Conservation (phyloP, 2,797 vertebrate genomes). For the Peromyscus aztecus region DNA sequence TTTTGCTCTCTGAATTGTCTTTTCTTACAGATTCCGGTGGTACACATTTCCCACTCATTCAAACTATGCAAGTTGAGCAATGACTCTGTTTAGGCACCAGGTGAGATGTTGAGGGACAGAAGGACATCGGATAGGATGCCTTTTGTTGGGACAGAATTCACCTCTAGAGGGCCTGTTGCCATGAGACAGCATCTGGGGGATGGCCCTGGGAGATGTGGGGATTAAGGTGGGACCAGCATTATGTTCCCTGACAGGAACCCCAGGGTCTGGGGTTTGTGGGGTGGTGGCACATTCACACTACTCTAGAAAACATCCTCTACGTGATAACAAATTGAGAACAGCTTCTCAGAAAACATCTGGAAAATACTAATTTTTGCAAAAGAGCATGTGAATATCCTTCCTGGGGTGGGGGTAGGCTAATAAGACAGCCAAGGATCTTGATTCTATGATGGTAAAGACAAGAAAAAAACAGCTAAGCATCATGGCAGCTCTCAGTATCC, state of each 20-base stretch:
- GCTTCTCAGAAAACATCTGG: neutral
- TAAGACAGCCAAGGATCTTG: neutral
- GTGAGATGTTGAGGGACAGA: neutral
- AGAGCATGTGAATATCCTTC: neutral
- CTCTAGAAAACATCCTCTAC: neutral
- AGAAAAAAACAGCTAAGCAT: neutral
- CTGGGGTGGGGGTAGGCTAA: neutral
- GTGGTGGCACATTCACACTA: neutral
- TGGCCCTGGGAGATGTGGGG: neutral
- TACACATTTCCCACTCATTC: conserved; percentile 20
- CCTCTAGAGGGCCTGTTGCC: neutral
- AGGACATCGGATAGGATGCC: neutral
- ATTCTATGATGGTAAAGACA: neutral
- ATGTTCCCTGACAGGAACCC: neutral
- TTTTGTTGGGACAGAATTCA: neutral
- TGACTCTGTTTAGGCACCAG: neutral
- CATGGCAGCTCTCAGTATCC: neutral
- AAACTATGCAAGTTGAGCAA: neutral
- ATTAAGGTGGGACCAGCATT: neutral
- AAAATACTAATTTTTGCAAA: conserved; percentile 15
- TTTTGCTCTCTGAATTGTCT: conserved; percentile 55
- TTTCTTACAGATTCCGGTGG: conserved; percentile 34
- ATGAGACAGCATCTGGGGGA: neutral
- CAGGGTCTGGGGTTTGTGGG: too few species aligned
- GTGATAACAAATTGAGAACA: neutral